These are phyloP conservation scores for Monochamus alternatus DNA, from an alignment of 2,888 invertebrate species.

Conservation along the genomic window DNA sequence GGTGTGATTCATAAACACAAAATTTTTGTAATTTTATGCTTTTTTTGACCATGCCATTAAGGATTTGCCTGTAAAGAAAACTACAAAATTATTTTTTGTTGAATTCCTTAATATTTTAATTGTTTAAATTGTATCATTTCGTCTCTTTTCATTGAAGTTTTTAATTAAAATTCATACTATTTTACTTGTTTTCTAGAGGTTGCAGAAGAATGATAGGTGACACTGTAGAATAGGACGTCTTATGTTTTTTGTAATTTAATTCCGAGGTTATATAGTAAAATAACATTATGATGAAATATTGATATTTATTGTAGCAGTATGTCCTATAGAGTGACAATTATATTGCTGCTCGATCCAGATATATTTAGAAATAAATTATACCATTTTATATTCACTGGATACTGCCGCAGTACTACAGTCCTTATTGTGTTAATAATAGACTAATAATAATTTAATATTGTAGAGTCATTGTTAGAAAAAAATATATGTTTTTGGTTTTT, in stretches of 20 bases:
- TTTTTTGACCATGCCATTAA: slow-evolving; percentile 4
- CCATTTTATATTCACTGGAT: slow-evolving; percentile 21
- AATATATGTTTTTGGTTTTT: too few relatives aligned
- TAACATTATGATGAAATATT: slow-evolving; percentile 10
- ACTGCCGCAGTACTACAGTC: background rate
- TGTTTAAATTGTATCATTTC: background rate
- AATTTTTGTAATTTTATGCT: slow-evolving; percentile 11
- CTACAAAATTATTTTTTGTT: background rate
- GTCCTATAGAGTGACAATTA: slow-evolving; percentile 16
- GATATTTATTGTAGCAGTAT: slow-evolving; percentile 22
- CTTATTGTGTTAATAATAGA: slow-evolving; percentile 9
- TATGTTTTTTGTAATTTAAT: slow-evolving; percentile 9
- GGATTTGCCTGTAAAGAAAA: background rate
- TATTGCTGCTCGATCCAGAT: slow-evolving; percentile 18
- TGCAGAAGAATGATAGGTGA: background rate
- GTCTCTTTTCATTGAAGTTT: background rate
- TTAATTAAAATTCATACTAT: background rate
- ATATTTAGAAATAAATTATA: slow-evolving; percentile 21
- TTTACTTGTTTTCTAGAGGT: background rate
- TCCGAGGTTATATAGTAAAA: slow-evolving; percentile 12
- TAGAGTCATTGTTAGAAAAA: too few relatives aligned
- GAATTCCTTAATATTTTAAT: background rate
- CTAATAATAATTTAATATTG: too few relatives aligned
- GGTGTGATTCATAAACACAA: slow-evolving; percentile 4
- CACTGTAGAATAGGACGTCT: slow-evolving; percentile 7